Evolutionary conservation across 2,797 vertebrate genomes (phyloP), one percentile per base, ranked within the genome.

Genomic region (Ambastaia sidthimunki): DNA sequence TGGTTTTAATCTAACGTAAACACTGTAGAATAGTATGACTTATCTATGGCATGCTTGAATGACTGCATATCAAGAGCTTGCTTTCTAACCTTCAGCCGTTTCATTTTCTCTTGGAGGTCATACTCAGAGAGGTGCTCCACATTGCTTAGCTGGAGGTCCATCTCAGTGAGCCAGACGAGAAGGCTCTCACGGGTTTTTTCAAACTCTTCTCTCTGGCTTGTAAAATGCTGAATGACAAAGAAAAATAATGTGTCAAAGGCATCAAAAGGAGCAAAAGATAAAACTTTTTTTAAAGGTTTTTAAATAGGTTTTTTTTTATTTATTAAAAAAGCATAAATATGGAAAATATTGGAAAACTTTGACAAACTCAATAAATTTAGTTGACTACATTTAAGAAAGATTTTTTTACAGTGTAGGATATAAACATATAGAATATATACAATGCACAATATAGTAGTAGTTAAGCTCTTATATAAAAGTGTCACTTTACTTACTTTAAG

Each of bases 91-190:
- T 95, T 96, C 82, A 99, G 95, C 85, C 96, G 96, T 52, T 95
- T 94, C 87, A 98, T 96, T 91, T 98, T 98, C 86, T 98, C 95
- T 3, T 96, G 95, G 0, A 95, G 92, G 52, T 97, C 94, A 0
- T 95, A 97, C 89, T 98, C 95, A 0, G 97, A 98, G 86, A 99
- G 97, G 89, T 98, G 97, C 10, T 99, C 98, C 48, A 98, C 96
- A 0, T 97, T 96, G 73, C 97, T 99, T 79, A 99, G 95, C 90
- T 99, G 96, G 57, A 98, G 91, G 89, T 98, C 97, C 91, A 98
- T 95, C 88, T 99, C 96, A 0, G 97, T 98, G 71, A 99, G 94
- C 97, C 97, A 99, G 71, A 97, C 94, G 73, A 97, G 88, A 85
- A 99, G 95, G 88, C 92, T 93, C 73, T 97, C 95, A 68, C 96